Conservation (phyloP, 2,797 vertebrate genomes). For the Spinus olivaceus region DNA sequence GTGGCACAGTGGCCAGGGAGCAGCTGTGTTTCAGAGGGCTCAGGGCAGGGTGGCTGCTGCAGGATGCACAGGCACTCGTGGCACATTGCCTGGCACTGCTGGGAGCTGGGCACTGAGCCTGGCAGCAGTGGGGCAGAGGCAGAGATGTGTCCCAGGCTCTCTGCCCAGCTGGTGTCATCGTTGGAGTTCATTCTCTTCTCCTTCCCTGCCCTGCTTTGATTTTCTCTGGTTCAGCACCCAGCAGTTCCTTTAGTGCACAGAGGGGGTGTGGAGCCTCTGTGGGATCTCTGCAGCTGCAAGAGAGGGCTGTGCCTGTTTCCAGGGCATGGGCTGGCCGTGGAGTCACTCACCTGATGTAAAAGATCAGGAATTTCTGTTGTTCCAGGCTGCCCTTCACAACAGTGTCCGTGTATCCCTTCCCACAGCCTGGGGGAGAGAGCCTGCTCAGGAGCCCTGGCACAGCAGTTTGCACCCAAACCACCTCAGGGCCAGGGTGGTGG, state of each 20-base stretch:
- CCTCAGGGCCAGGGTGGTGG: accelerated
- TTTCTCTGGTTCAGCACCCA: background rate
- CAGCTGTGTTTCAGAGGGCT: background rate
- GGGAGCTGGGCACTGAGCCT: background rate
- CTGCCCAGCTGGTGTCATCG: background rate
- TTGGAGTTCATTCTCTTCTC: background rate
- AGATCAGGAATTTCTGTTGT: slow-evolving; percentile 84
- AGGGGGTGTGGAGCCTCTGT: background rate
- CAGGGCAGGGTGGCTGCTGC: background rate
- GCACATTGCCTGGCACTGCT: background rate
- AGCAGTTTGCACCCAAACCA: background rate
- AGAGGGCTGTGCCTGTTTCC: background rate
- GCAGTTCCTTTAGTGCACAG: background rate
- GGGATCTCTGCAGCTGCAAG: background rate
- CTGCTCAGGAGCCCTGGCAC: background rate
- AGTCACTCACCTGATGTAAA: slow-evolving; percentile 85
- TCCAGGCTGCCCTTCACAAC: slow-evolving; percentile 84
- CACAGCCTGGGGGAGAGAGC: slow-evolving; percentile 75
- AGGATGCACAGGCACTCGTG: background rate
- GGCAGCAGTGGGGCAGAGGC: background rate
- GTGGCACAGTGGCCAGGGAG: background rate
- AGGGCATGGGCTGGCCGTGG: background rate
- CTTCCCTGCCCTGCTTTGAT: background rate
- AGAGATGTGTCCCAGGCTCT: background rate
- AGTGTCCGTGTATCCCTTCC: slow-evolving; percentile 83